Evolutionary conservation across 1,140 invertebrate species (phyloP).

Genomic region (Macrocentrus cingulum): DNA sequence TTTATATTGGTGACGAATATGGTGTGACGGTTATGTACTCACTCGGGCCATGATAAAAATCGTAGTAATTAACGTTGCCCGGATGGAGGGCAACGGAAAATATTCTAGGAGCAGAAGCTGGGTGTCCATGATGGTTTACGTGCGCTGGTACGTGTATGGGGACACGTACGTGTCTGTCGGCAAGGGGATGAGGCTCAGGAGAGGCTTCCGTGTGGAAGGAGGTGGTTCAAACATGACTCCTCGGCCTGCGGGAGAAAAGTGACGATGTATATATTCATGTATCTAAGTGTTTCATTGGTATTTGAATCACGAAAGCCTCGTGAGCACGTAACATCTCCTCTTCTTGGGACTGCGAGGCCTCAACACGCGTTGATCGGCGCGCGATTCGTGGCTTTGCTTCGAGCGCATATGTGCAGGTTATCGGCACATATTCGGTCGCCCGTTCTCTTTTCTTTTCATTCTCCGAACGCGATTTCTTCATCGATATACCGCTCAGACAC

Average conservation of each 20-base stretch:
- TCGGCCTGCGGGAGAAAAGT: too few relatives aligned
- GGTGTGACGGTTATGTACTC: too few relatives aligned
- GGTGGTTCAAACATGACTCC: neutral
- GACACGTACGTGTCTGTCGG: slow-evolving; percentile 35
- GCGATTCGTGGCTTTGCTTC: slow-evolving; percentile 14
- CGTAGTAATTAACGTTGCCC: too few relatives aligned
- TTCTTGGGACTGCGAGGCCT: slow-evolving; percentile 35
- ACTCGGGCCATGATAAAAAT: too few relatives aligned
- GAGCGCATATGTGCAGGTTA: slow-evolving; percentile 28
- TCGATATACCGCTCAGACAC: slow-evolving; percentile 8
- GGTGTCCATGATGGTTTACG: slow-evolving; percentile 14
- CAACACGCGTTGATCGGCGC: slow-evolving; percentile 16
- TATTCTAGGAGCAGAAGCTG: slow-evolving; percentile 8
- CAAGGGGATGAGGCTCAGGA: slow-evolving; percentile 20
- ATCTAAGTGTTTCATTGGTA: slow-evolving; percentile 11
- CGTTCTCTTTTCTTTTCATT: slow-evolving; percentile 7
- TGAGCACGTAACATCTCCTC: slow-evolving; percentile 43
- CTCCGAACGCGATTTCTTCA: slow-evolving; percentile 30
- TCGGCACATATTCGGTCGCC: slow-evolving; percentile 10
- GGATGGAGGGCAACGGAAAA: neutral
- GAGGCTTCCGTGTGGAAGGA: slow-evolving; percentile 28
- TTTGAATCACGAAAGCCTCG: slow-evolving; percentile 37
- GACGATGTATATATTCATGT: too few relatives aligned
- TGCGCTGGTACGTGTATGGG: slow-evolving; percentile 35
- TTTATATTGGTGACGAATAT: too few relatives aligned